Percentiles rank a stretch among this genome's conserved stretches.
Conservation (phyloP, 2,888 invertebrate species). For the Dastarcus helophoroides region DNA sequence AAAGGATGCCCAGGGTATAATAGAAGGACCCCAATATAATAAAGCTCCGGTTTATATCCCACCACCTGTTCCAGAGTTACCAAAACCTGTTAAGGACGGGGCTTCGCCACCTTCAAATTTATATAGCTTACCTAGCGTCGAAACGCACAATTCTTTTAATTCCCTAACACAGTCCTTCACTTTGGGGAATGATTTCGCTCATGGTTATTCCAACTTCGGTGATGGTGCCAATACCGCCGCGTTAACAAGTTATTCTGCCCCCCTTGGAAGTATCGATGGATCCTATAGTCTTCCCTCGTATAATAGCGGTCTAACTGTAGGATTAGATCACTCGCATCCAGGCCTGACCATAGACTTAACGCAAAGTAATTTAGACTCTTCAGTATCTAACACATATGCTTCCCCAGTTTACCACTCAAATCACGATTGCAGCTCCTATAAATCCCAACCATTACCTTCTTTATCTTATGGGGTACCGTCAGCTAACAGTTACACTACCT, state of each 20-base stretch:
- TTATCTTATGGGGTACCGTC: conserved; percentile 36
- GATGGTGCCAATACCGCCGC: conserved; percentile 28
- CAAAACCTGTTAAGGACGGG: conserved; percentile 31
- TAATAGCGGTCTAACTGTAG: conserved; percentile 16
- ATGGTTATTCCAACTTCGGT: conserved; percentile 17
- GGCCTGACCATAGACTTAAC: conserved; percentile 24
- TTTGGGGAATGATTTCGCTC: not conserved
- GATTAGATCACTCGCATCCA: conserved; percentile 24
- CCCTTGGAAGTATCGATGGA: conserved; percentile 41
- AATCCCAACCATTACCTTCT: conserved; percentile 27
- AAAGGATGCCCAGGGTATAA: conserved; percentile 47
- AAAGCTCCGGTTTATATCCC: conserved; percentile 46
- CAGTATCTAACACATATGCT: conserved; percentile 9
- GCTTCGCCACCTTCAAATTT: conserved; percentile 41
- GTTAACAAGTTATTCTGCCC: conserved; percentile 41
- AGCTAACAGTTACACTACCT: conserved; percentile 43
- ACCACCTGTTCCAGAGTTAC: conserved; percentile 47
- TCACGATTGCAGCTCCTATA: conserved; percentile 30
- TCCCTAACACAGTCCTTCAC: conserved; percentile 20
- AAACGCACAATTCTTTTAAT: conserved; percentile 42
- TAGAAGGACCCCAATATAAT: conserved; percentile 21
- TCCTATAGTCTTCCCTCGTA: conserved; percentile 38
- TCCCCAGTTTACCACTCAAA: conserved; percentile 10
- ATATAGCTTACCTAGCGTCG: conserved; percentile 42
- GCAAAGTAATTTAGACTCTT: conserved; percentile 10